phyloP scores from a whole-genome alignment of 1,140 invertebrate species.

The Leptinotarsa texana region DNA sequence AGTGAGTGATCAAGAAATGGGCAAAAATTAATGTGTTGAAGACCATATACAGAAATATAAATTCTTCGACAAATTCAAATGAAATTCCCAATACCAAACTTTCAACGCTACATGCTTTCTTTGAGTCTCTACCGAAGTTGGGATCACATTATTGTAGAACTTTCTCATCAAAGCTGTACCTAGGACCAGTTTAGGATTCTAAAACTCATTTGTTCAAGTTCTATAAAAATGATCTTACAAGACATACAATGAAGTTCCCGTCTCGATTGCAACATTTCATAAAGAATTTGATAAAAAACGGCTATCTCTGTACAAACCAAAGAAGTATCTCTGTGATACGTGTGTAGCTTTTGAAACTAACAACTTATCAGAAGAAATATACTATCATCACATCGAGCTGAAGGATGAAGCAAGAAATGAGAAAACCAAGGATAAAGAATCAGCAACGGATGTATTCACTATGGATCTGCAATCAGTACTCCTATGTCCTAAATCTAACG shows the following conservation, averaged over 20 bases:
- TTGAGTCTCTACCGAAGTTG: slow-evolving; percentile 25
- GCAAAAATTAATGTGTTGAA: background rate
- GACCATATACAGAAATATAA: background rate
- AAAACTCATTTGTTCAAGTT: slow-evolving; percentile 18
- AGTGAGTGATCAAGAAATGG: slow-evolving; percentile 6
- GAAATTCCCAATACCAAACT: slow-evolving; percentile 1
- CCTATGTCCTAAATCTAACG: slow-evolving; percentile 26
- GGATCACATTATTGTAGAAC: slow-evolving; percentile 29
- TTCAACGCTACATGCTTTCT: background rate
- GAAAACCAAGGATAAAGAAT: slow-evolving; percentile 21
- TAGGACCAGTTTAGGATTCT: slow-evolving; percentile 18
- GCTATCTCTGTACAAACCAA: slow-evolving; percentile 15
- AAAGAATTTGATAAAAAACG: slow-evolving; percentile 14
- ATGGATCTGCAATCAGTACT: slow-evolving; percentile 31
- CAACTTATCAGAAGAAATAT: slow-evolving; percentile 7
- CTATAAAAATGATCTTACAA: slow-evolving; percentile 9
- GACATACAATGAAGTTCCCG: background rate
- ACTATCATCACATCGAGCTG: background rate
- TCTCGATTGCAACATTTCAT: slow-evolving; percentile 6
- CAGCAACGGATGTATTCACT: background rate
- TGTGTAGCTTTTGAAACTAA: slow-evolving; percentile 8
- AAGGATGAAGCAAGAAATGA: slow-evolving; percentile 15
- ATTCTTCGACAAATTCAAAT: background rate
- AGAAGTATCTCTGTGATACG: slow-evolving; percentile 22
- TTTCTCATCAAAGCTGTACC: slow-evolving; percentile 14